Percentiles rank a stretch among this genome's conserved stretches.
These are phyloP conservation scores for Drosophila jambulina DNA, from an alignment of 1,140 invertebrate species.

Conservation along the genomic window DNA sequence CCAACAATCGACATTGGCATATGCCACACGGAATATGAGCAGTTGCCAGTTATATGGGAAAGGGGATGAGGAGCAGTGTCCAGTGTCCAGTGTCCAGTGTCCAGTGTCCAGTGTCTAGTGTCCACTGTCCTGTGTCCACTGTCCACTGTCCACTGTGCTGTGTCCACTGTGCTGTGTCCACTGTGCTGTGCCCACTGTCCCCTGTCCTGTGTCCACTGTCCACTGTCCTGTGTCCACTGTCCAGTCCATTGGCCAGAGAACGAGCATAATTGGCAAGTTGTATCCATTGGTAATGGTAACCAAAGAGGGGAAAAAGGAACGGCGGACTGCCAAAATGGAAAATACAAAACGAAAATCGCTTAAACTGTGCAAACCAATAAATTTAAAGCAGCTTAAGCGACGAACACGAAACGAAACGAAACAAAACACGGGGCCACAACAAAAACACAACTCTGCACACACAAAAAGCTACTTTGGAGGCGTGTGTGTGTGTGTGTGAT, in stretches of 20 bases:
- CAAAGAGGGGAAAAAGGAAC: not conserved
- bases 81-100: not conserved
- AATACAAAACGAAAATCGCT: conserved; percentile 74
- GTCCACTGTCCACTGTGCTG: conserved; percentile 39
- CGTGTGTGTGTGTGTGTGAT: not conserved
- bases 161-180: not conserved
- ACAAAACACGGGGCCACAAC: conserved; percentile 26
- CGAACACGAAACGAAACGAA: conserved; percentile 32
- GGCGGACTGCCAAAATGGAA: conserved; percentile 41
- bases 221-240: conserved; percentile 36
- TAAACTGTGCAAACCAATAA: conserved; percentile 81
- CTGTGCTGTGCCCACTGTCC: not conserved
- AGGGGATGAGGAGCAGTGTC: not conserved
- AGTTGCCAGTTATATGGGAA: conserved; percentile 30
- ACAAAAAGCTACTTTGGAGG: conserved; percentile 42
- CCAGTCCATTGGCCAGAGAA: conserved; percentile 73
- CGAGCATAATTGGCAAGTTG: conserved; percentile 80
- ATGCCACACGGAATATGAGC: conserved; percentile 53
- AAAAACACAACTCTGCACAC: conserved; percentile 17
- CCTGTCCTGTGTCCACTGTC: conserved; percentile 47
- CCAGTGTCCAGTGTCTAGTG: conserved; percentile 49
- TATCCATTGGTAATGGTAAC: conserved; percentile 65
- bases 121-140: not conserved
- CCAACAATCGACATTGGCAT: conserved; percentile 35
- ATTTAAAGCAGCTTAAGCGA: conserved; percentile 81